These are phyloP conservation scores for Himantopus leucocephalus DNA, from an alignment of 2,113 vertebrate genomes.

Conservation along the genomic window DNA sequence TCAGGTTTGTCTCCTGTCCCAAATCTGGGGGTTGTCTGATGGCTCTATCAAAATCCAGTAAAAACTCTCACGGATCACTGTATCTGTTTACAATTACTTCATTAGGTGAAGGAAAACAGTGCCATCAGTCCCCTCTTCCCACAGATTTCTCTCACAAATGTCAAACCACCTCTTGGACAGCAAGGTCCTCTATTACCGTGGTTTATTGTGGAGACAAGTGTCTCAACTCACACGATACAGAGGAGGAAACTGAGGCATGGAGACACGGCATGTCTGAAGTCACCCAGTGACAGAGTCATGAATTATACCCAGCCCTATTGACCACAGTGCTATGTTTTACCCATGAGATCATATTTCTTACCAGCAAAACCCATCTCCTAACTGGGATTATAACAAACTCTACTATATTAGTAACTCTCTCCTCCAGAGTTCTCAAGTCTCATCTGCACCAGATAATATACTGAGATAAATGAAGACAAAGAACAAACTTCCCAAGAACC, in stretches of 20 bases:
- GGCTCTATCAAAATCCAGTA: neutral
- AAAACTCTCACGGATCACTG: neutral
- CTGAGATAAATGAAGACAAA: neutral
- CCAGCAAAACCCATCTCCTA: neutral
- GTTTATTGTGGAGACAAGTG: neutral
- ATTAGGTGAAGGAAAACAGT: neutral
- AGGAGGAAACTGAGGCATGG: neutral
- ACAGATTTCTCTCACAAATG: neutral
- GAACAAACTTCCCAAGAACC: neutral
- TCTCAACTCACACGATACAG: neutral
- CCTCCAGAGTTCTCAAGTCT: neutral
- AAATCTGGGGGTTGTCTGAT: neutral
- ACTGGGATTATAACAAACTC: fast-evolving
- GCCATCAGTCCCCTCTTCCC: too few relatives aligned
- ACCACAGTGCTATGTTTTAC: fast-evolving
- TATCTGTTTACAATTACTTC: neutral
- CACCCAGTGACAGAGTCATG: neutral
- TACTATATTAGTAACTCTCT: neutral
- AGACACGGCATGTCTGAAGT: neutral
- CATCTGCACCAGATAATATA: neutral
- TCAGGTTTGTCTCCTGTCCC: neutral
- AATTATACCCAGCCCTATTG: too few relatives aligned
- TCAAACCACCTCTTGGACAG: neutral
- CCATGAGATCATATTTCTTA: neutral
- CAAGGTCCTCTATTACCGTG: neutral